phyloP scores from a whole-genome alignment of 2,113 vertebrate genomes.

The Cairina moschata region DNA sequence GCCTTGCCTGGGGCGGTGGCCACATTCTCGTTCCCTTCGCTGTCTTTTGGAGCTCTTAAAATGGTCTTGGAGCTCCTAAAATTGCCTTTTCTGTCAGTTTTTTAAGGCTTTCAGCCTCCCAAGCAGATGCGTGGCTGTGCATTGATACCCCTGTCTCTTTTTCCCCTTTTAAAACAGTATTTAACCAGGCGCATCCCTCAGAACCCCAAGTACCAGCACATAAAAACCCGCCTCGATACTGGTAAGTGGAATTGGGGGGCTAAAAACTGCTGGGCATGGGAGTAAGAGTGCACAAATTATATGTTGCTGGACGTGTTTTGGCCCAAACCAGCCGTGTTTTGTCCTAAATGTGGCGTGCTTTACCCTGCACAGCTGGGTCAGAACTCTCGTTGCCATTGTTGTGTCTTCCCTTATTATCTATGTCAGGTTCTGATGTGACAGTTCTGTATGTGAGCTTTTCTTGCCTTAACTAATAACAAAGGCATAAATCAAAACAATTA shows the following conservation, averaged over 20 bases:
- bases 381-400: fast-evolving
- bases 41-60: neutral
- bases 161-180: constrained; percentile 70
- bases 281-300: fast-evolving
- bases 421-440: neutral
- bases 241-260: constrained; percentile 72
- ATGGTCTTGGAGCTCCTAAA: neutral
- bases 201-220: constrained; percentile 89
- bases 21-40: neutral
- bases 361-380: too few species aligned
- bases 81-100: neutral
- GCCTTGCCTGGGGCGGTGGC: too few species aligned
- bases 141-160: neutral
- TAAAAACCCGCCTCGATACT: constrained; percentile 91
- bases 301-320: too few species aligned
- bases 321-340: too few species aligned
- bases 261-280: fast-evolving
- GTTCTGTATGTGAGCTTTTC: fast-evolving
- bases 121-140: fast-evolving
- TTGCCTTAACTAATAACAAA: fast-evolving
- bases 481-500: neutral
- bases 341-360: too few species aligned
- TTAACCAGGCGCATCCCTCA: constrained; percentile 87
- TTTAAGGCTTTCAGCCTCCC: neutral
- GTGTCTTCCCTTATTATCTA: neutral